Conservation (phyloP, 2,113 vertebrate species). For the Oxyruncus cristatus region DNA sequence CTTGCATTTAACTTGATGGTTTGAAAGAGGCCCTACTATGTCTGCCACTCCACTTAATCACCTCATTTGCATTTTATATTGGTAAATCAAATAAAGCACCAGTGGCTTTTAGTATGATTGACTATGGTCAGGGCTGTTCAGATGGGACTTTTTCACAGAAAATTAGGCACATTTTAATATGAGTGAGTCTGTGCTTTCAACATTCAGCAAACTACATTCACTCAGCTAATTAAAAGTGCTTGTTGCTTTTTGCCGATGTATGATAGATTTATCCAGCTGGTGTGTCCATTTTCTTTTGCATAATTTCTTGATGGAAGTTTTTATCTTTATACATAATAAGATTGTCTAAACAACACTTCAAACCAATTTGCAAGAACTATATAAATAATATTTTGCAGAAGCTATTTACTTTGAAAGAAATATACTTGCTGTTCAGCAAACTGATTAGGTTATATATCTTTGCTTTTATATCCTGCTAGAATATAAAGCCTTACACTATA, state of each 20-base stretch:
- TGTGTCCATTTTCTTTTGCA: constrained; percentile 80
- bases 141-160: constrained; percentile 97
- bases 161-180: constrained; percentile 99
- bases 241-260: constrained; percentile 76
- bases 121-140: constrained; percentile 95
- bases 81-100: constrained; percentile 99
- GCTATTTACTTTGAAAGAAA: constrained; percentile 56
- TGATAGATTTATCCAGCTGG: constrained; percentile 96
- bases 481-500: not conserved
- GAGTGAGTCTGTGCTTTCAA: constrained; percentile 83
- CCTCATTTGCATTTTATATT: constrained; percentile 99
- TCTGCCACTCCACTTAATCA: constrained; percentile 99
- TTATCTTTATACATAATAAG: constrained; percentile 80
- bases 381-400: constrained; percentile 72
- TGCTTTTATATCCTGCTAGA: not conserved
- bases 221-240: constrained; percentile 99
- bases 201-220: constrained; percentile 94
- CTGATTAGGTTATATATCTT: not conserved
- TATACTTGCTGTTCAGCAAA: constrained; percentile 9
- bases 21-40: constrained; percentile 93
- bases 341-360: constrained; percentile 78
- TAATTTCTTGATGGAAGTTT: constrained; percentile 82
- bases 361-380: constrained; percentile 61
- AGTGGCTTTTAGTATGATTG: constrained; percentile 99
- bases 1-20: constrained; percentile 98